phyloP scores from a whole-genome alignment of 2,888 invertebrate species.

The Limnephilus marmoratus region DNA sequence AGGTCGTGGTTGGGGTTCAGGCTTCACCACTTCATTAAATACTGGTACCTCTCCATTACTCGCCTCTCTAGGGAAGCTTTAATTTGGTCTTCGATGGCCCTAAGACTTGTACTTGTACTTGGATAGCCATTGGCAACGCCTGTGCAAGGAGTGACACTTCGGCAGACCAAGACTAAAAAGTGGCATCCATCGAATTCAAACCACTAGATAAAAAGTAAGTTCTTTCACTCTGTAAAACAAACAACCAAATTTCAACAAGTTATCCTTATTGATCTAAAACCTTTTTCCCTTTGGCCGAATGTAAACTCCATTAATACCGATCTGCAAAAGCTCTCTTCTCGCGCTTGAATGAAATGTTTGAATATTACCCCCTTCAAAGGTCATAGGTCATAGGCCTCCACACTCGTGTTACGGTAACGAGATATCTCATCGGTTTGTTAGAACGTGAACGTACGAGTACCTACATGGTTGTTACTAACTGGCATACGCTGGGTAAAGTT shows the following conservation, averaged over 20 bases:
- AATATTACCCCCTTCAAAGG: not conserved
- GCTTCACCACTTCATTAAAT: too few relatives aligned
- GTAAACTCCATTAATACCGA: not conserved
- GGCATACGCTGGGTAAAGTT: not conserved
- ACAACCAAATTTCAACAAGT: not conserved
- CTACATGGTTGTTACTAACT: not conserved
- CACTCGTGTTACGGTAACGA: not conserved
- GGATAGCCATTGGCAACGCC: not conserved
- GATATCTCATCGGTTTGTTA: not conserved
- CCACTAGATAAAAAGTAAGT: not conserved
- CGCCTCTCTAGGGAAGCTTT: not conserved
- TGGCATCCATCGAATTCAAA: not conserved
- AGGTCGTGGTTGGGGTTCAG: too few relatives aligned
- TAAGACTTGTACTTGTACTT: not conserved
- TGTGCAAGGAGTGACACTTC: not conserved
- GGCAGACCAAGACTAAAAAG: not conserved
- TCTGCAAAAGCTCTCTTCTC: not conserved
- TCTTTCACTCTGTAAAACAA: too few relatives aligned
- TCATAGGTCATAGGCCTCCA: not conserved
- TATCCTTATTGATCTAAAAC: not conserved
- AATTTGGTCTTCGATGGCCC: not conserved
- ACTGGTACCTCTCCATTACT: too few relatives aligned
- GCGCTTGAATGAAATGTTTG: not conserved
- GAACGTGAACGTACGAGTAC: not conserved
- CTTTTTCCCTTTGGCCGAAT: not conserved